A percentile compares a stretch with the other conserved stretches of the same genome.
These are phyloP conservation scores for Allolobophora icterica DNA, from an alignment of 2,888 invertebrate genomes.

Conservation along the genomic window DNA sequence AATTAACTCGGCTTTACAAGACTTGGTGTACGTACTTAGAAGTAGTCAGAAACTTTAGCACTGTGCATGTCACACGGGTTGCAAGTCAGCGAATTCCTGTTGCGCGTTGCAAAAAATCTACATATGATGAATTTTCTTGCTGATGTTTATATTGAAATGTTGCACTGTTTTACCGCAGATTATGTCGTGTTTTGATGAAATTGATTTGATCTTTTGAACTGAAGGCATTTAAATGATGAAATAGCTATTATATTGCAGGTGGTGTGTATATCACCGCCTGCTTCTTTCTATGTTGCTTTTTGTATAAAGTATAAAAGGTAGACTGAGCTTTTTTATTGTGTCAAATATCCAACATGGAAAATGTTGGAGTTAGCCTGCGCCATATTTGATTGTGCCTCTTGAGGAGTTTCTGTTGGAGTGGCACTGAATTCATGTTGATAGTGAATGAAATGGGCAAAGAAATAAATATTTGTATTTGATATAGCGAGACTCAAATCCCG, in stretches of 20 bases:
- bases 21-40: neutral
- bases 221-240: constrained; percentile 11
- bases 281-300: neutral
- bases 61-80: constrained; percentile 14
- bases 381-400: neutral
- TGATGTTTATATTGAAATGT: constrained; percentile 17
- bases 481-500: neutral
- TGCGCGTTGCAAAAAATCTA: neutral
- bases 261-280: neutral
- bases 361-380: neutral
- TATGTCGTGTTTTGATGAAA: constrained; percentile 5
- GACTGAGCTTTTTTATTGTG: neutral
- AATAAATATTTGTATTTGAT: neutral
- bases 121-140: constrained; percentile 9
- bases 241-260: constrained; percentile 10
- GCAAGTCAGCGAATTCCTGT: neutral
- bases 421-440: neutral
- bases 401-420: neutral
- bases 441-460: neutral
- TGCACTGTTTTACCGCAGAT: constrained; percentile 17
- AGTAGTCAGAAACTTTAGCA: constrained; percentile 11
- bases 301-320: neutral
- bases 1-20: neutral
- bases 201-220: neutral
- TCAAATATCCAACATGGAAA: neutral